These are phyloP conservation scores for Synergus japonicus DNA, from an alignment of 2,888 invertebrate species.

Conservation along the genomic window DNA sequence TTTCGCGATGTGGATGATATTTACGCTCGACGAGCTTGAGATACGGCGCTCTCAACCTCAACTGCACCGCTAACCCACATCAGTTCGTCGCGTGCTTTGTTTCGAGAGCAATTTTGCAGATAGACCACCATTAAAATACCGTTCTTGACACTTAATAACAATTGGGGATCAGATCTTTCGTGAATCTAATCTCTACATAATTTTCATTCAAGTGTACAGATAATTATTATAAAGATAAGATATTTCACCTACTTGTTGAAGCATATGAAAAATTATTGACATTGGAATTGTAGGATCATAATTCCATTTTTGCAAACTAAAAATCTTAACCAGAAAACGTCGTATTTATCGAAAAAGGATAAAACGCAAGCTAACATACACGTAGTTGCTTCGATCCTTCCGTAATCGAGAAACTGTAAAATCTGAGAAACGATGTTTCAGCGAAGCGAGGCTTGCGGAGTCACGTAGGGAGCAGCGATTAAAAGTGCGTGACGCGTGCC, in stretches of 20 bases:
- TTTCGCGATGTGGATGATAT: conserved; percentile 70
- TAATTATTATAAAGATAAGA: too few relatives aligned
- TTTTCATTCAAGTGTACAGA: background rate
- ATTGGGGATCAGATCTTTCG: background rate
- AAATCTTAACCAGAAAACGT: conserved; percentile 8
- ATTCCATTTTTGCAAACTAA: too few relatives aligned
- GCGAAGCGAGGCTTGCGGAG: conserved; percentile 21
- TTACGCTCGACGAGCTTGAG: conserved; percentile 65
- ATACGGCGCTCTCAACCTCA: conserved; percentile 49
- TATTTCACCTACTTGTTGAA: too few relatives aligned
- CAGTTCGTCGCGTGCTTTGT: conserved; percentile 41
- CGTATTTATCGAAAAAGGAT: background rate
- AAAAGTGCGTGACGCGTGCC: conserved; percentile 42
- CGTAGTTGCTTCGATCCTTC: conserved; percentile 3
- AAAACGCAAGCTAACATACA: background rate
- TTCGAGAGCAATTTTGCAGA: conserved; percentile 3
- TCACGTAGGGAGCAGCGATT: conserved; percentile 38
- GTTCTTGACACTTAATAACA: conserved; percentile 11
- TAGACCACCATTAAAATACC: conserved; percentile 2
- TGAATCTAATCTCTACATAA: background rate
- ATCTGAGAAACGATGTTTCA: conserved; percentile 35
- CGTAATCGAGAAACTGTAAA: conserved; percentile 35
- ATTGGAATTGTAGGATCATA: too few relatives aligned
- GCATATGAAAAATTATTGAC: too few relatives aligned
- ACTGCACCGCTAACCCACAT: conserved; percentile 52